A percentile compares a stretch with the other conserved stretches of the same genome.
Conservation (phyloP, 2,888 invertebrate genomes). For the Hedychridium roseum region DNA sequence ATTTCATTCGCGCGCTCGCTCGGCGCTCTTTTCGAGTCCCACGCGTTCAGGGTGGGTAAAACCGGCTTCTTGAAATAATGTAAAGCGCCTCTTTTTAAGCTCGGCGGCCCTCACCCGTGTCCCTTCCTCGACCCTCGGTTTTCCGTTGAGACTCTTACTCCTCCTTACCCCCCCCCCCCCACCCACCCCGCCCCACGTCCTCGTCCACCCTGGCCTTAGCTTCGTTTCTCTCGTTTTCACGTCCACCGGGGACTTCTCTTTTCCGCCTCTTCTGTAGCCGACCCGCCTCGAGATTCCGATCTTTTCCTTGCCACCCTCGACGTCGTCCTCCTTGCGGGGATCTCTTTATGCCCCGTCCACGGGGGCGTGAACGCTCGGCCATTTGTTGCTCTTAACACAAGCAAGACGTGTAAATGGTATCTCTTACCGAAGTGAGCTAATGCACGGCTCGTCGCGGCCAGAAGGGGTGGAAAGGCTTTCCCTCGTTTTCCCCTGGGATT, state of each 20-base stretch:
- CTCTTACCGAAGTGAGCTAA: slow-evolving; percentile 26
- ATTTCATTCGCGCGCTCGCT: slow-evolving; percentile 6
- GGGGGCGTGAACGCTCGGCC: slow-evolving; percentile 18
- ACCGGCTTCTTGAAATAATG: slow-evolving; percentile 43
- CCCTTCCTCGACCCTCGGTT: slow-evolving; percentile 10
- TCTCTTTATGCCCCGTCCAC: slow-evolving; percentile 8
- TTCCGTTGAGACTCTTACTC: neutral
- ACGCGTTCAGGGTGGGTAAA: slow-evolving; percentile 12
- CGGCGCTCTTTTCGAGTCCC: slow-evolving; percentile 11
- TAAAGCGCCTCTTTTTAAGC: slow-evolving; percentile 42
- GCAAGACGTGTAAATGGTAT: slow-evolving; percentile 20
- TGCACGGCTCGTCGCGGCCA: too few species aligned
- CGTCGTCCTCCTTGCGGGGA: slow-evolving; percentile 16
- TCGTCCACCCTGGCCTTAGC: too few species aligned
- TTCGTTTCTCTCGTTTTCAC: too few species aligned
- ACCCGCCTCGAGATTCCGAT: slow-evolving; percentile 30
- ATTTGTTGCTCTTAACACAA: slow-evolving; percentile 28
- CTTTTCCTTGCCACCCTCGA: slow-evolving; percentile 23
- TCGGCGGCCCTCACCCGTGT: slow-evolving; percentile 30
- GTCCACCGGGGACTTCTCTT: too few species aligned
- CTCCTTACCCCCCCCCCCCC: neutral
- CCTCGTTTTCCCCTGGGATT: too few species aligned
- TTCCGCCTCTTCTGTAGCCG: neutral
- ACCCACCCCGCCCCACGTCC: neutral
- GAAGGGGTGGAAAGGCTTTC: too few species aligned